Evolutionary conservation across 2,113 vertebrate genomes (phyloP), one percentile per base, ranked within the genome.

Genomic region (Aspiorhynchus laticeps): DNA sequence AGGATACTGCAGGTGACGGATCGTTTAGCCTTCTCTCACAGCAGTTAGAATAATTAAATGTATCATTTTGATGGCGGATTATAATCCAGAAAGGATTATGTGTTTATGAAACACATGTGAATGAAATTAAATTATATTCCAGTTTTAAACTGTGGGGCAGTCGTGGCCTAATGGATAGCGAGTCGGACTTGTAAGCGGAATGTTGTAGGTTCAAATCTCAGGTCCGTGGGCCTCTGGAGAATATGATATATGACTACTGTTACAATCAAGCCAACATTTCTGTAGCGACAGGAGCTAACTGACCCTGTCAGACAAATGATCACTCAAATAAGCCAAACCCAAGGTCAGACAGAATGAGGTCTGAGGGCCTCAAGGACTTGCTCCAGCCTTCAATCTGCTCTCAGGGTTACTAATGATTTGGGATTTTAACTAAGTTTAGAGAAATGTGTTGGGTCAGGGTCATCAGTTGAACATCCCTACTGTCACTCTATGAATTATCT

Each of bases 291-390:
- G 82, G 84, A 92, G 91, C 90, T 87, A 77, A 89, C 65, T 51
- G 56, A 78, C 81, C 43, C 86, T 87, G 91, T 91, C 91, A 88
- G 85, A 53, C 84, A 88, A 91, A 92, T 90, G 83, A 93, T 92
- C 90, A 84, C 90, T 93, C 91, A 88, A 83, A 90, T 85, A 84
- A 53, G 67, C 69, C 87, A 88, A 87, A 89, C 88, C 85, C 93
- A 94, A 93, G 92, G 94, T 91, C 93, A 88, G 4, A 51, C 26
- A 80, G 46, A 87, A 65, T 48, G 71, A 78, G 83, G 65, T 86
- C 86, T 88, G 69, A 69, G 73, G 77, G 10, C 59, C 79, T 75
- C 77, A 67, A 77, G 69, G 41, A 76, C 69, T 41, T 33, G 21
- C 28, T 17, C 38, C 6, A 26, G 87, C 21, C 76, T 76, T 81